Evolutionary conservation across 2,888 invertebrate genomes (phyloP), one percentile per base, ranked within the genome.

Genomic region (Camponotus fellah): DNA sequence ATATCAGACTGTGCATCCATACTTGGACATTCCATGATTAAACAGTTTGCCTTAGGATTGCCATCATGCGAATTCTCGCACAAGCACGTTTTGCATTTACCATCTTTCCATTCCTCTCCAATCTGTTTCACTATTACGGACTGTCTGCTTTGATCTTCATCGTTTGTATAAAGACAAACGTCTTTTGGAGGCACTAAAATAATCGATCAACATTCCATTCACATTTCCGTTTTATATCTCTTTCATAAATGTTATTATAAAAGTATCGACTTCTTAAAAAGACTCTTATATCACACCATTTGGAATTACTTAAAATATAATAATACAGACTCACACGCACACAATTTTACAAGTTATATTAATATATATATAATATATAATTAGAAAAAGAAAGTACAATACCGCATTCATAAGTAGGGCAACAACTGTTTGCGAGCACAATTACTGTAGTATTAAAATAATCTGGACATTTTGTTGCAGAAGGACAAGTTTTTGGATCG

Each of bases 351-450:
- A 56, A 60, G 21, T 14, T 65, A 4, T n/a, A 77, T 4, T 40
- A 53, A 40, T 43, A 26, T 26, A 26, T 26, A 26, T 26, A 26
- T 26, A 26, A 26, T 43, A 43, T 14, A 12, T 2, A 56, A 12
- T 0, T 21, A 26, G 2, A 56, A 75, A 49, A 37, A 43, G 26
- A 9, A 26, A 9, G 49, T 62, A 62, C 93, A 95, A 92, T 93
- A 97, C 97, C 96, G 92, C 98, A 98, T 0, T 95, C 95, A 85
- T 96, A 96, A 32, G 95, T 94, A 0, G 96, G 96, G 91, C 98
- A 98, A 92, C 98, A 98, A 75, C 95, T 94, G 0, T 95, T 95
- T 34, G 89, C 84, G 2, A 91, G 80, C 10, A 88, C 82, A 2
- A 92, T 90, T 32, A 92, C 91, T 69, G 95, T 94, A 5, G 96